Percentiles rank a stretch among this genome's conserved stretches.
phyloP scores from a whole-genome alignment of 2,888 invertebrate genomes.

The Drosophila cognata region DNA sequence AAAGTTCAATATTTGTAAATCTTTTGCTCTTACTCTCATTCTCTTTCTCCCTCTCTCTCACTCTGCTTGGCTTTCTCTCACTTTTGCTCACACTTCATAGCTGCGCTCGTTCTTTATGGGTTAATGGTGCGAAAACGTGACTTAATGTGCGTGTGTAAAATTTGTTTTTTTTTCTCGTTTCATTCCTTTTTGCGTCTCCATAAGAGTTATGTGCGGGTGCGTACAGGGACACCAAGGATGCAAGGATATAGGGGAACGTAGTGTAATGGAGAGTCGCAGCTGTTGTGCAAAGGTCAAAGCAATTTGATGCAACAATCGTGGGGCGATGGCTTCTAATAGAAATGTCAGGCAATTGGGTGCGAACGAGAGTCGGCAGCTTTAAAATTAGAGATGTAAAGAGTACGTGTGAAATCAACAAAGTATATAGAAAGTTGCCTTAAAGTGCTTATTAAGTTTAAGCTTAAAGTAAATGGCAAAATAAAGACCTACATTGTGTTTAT shows the following conservation, averaged over 20 bases:
- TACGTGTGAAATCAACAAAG: slow-evolving; percentile 1
- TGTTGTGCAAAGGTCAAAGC: slow-evolving; percentile 80
- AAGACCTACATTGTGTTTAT: neutral
- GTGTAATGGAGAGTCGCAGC: slow-evolving; percentile 71
- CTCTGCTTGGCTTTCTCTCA: slow-evolving; percentile 16
- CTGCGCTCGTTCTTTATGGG: slow-evolving; percentile 78
- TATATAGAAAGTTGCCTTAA: neutral
- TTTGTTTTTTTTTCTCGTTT: slow-evolving; percentile 55
- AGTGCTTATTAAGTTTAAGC: slow-evolving; percentile 1
- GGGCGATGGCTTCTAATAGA: slow-evolving; percentile 75
- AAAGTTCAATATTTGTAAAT: slow-evolving; percentile 83
- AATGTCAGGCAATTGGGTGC: slow-evolving; percentile 72
- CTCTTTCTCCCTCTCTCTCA: slow-evolving; percentile 1
- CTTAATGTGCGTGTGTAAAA: slow-evolving; percentile 81
- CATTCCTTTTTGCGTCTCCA: slow-evolving; percentile 44
- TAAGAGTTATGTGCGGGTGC: slow-evolving; percentile 68
- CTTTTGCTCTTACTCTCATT: slow-evolving; percentile 48
- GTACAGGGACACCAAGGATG: slow-evolving; percentile 15
- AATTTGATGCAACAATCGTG: slow-evolving; percentile 71
- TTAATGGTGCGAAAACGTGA: slow-evolving; percentile 84
- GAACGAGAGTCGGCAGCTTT: slow-evolving; percentile 43
- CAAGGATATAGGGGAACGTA: neutral
- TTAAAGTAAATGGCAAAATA: neutral
- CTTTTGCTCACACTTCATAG: slow-evolving; percentile 18
- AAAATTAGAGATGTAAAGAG: slow-evolving; percentile 18